A percentile compares a stretch with the other conserved stretches of the same genome.
phyloP scores from a whole-genome alignment of 2,113 vertebrate genomes.

The Equus przewalskii region DNA sequence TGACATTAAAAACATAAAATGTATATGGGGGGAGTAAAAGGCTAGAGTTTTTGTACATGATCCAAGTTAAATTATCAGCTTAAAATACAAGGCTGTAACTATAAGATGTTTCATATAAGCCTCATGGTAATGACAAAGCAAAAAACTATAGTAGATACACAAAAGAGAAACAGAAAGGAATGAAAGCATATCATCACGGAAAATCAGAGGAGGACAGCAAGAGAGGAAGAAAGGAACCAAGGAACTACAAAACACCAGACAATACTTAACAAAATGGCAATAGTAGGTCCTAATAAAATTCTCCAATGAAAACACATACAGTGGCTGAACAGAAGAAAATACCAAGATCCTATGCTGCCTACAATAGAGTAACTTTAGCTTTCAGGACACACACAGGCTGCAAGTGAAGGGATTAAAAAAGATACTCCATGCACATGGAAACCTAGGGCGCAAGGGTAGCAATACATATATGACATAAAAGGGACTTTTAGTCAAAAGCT shows the following conservation, averaged over 20 bases:
- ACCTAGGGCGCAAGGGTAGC: neutral
- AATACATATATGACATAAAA: neutral
- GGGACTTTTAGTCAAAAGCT: neutral
- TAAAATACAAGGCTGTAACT: neutral
- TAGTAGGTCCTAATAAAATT: neutral
- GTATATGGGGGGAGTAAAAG: neutral
- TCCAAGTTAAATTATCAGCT: neutral
- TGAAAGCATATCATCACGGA: neutral
- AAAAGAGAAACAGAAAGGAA: neutral
- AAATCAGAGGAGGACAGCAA: neutral
- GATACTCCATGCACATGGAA: neutral
- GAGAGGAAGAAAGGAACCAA: neutral
- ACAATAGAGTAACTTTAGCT: neutral
- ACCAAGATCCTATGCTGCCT: neutral
- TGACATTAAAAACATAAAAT: neutral
- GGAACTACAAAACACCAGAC: neutral
- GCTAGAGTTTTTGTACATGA: neutral
- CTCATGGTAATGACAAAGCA: neutral
- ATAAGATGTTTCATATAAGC: neutral
- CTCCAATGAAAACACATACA: neutral
- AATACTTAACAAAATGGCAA: neutral
- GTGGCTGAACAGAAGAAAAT: neutral
- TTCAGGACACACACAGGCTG: neutral
- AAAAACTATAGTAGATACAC: neutral
- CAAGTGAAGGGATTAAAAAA: neutral